Base-by-base conservation (phyloP, 2,888 invertebrate genomes). In the Phymatocera aterrima region DNA sequence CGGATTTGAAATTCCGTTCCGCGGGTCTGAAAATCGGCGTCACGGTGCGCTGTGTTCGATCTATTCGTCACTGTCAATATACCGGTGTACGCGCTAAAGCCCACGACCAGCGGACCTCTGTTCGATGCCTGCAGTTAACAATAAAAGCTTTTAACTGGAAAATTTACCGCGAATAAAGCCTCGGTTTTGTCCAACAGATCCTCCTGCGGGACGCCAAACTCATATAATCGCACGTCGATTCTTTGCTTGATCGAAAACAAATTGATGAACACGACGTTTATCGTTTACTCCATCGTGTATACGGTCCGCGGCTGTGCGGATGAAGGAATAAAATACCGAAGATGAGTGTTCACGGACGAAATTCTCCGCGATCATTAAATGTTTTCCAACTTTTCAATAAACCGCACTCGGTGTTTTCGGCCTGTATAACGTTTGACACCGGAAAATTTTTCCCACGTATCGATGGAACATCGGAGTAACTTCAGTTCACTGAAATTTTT, bases 81-180 rank as follows among this genome's bases (percentile, higher is more conserved):
- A 4, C 24, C 24, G 18, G 37, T 21, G 18, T 18, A 21, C 12
- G 8, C 18, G 12, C 24, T 6, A 46, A 4, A n/a, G n/a, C n/a
- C n/a, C n/a, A 10, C 15, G 46, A 34, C 31, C 64, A 46, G 34
- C 6, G 6, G 51, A 72, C n/a, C 34, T 72, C 48, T 31, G 51
- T 51, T 34, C 70, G 8, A 34, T 43, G 15, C 18, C 21, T n/a
- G n/a, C n/a, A 68, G 77, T 64, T 40, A 77, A 65, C 77, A 51
- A 68, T 77, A 68, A 68, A 77, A 68, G 77, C 68, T 77, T 77
- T 77, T 77, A 77, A 43, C 68, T 51, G 24, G 24, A 65, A n/a
- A 77, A 77, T 77, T 51, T 34, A 51, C 28, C 51, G 21, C 31
- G 10, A 5, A 34, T 72, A 28, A 31, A 51, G 21, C n/a, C 18